These are phyloP conservation scores for Adoxophyes honmai DNA, from an alignment of 1,140 invertebrate species.

Conservation along the genomic window DNA sequence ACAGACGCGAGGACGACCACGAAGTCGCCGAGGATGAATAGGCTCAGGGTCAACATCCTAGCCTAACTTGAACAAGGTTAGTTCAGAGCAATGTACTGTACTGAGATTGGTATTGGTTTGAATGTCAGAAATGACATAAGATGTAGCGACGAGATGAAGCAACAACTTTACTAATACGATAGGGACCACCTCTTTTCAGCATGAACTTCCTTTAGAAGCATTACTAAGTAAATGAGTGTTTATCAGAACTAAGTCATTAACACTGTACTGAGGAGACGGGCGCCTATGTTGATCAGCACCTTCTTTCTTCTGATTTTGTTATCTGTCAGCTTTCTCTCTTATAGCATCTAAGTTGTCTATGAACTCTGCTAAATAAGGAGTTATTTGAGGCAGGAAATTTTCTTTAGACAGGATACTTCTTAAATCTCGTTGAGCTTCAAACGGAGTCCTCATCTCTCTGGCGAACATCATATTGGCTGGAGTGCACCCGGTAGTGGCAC, in stretches of 20 bases:
- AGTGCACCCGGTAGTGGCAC: no score
- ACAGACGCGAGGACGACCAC: no score
- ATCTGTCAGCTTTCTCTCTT: background rate
- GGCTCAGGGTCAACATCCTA: no score
- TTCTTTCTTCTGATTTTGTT: background rate
- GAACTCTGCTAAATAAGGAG: background rate
- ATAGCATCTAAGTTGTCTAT: background rate
- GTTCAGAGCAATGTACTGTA: no score
- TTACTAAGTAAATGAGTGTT: conserved; percentile 14
- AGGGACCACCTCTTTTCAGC: conserved; percentile 15
- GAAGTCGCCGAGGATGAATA: no score
- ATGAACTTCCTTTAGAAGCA: conserved; percentile 10
- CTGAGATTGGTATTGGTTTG: no score
- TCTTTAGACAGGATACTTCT: background rate
- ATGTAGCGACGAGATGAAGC: background rate
- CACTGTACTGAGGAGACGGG: background rate
- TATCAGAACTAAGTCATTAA: background rate
- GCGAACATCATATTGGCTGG: background rate
- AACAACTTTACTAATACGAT: background rate
- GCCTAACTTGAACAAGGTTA: no score
- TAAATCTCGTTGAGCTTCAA: conserved; percentile 2
- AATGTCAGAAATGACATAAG: background rate
- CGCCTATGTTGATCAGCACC: background rate
- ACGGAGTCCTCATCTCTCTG: background rate
- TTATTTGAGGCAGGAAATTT: conserved; percentile 3